Base-by-base conservation (phyloP, 2,888 invertebrate genomes). In the Carterocephalus palaemon region DNA sequence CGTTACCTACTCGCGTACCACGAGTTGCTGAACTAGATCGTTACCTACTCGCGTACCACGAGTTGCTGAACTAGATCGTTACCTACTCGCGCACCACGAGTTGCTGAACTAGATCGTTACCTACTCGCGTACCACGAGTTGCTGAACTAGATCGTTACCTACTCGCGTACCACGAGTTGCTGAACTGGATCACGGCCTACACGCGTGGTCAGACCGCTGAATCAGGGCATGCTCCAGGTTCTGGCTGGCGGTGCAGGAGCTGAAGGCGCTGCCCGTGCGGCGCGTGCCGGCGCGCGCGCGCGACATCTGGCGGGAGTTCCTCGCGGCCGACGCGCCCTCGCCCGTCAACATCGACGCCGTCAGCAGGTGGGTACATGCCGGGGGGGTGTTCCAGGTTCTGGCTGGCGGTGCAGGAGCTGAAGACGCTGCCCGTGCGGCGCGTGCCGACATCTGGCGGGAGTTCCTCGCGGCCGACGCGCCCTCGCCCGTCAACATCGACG, bases 401-500 rank as follows among this genome's bases (percentile, higher is more conserved):
- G 95, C 92, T 97, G 67, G 95, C 97, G 0, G 96, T 96, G 2
- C 97, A 97, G 73, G 94, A 96, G 61, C 86, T 99, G 72, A 97
- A 97, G 80, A 91, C 94, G 9, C 87, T 97, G 48, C 95, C 97
- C 1, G 92, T 95, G 64, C 91, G 93, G 9, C 93, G 95, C 70
- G 95, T 97, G 20, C 90, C 93, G 95, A 95, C 59, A 95, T 97
- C 49, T 97, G 97, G 96, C 90, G 90, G 64, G 98, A 99, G 78
- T 99, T 94, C 85, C 88, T 99, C 34, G 95, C 95, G 0, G 90
- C 95, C 0, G 98, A 98, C 69, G 99, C 99, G 0, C 94, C 95
- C 34, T 97, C 96, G 60, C 98, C 99, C 0, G 95, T 99, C 53
- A 99, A 99, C 72, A 96, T 99, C 1, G 99, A 99, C 77, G 96